Conservation (phyloP, 2,797 vertebrate species). For the Taeniopygia guttata region DNA sequence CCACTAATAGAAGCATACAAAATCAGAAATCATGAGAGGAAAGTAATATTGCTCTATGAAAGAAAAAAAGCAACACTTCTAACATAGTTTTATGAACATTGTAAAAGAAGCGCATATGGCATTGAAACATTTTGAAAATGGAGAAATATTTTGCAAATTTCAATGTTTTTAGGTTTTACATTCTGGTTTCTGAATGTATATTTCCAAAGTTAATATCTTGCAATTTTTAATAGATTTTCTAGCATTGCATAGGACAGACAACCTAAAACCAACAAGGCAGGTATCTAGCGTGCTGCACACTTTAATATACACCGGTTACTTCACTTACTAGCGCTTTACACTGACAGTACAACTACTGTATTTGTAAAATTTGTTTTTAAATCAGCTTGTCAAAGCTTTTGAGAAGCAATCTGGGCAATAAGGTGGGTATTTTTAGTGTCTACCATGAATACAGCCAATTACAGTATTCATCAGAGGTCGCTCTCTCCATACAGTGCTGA, state of each 20-base stretch:
- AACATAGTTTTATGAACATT: neutral
- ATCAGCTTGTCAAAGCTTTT: conserved; percentile 62
- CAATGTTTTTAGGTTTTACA: conserved; percentile 15
- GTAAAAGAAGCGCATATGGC: neutral
- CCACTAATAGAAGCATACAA: conserved; percentile 6
- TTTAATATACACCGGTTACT: conserved; percentile 11
- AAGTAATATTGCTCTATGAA: conserved; percentile 29
- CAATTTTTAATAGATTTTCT: neutral
- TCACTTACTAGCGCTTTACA: conserved; percentile 27
- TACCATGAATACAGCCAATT: conserved; percentile 19
- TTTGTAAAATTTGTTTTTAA: conserved; percentile 42
- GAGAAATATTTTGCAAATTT: conserved; percentile 8
- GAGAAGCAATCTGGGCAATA: conserved; percentile 65
- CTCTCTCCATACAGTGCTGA: conserved; percentile 87
- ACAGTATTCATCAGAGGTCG: conserved; percentile 76
- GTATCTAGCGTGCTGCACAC: conserved; percentile 37
- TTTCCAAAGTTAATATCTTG: conserved; percentile 19
- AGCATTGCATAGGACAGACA: conserved; percentile 32
- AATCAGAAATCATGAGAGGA: conserved; percentile 36
- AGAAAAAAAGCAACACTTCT: conserved; percentile 38
- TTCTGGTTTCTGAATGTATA: neutral
- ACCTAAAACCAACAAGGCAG: conserved; percentile 54
- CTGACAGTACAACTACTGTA: conserved; percentile 35
- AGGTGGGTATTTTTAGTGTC: conserved; percentile 43
- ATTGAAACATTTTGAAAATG: conserved; percentile 13